Percentiles rank a stretch among this genome's conserved stretches.
These are phyloP conservation scores for Raja brachyura DNA, from an alignment of 2,113 vertebrate species.

Conservation along the genomic window DNA sequence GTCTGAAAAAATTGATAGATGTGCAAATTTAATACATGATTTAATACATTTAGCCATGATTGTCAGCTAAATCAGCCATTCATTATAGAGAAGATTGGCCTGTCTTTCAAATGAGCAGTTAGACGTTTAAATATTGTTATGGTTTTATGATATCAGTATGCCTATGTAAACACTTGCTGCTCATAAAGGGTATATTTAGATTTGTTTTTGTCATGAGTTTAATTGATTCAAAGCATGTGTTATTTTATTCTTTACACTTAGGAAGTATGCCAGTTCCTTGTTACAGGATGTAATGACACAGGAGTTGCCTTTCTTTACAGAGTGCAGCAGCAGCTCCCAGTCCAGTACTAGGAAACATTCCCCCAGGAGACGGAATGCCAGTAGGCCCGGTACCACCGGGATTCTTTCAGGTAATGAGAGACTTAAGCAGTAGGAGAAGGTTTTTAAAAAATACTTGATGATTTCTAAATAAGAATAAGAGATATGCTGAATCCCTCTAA, in stretches of 20 bases:
- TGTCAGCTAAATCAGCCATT: background rate
- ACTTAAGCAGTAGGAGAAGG: slow-evolving; percentile 52
- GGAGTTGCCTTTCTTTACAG: slow-evolving; percentile 74
- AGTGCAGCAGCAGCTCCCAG: slow-evolving; percentile 93
- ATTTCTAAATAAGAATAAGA: slow-evolving; percentile 46
- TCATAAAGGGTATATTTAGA: slow-evolving; percentile 27
- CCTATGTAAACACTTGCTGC: slow-evolving; percentile 1
- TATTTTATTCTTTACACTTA: slow-evolving; percentile 32
- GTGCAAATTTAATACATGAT: background rate
- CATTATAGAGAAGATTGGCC: slow-evolving; percentile 9
- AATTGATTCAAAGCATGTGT: slow-evolving; percentile 27
- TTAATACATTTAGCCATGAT: background rate
- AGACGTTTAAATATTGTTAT: slow-evolving; percentile 7
- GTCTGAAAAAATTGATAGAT: background rate
- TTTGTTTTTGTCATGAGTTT: slow-evolving; percentile 35
- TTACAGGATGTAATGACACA: slow-evolving; percentile 57
- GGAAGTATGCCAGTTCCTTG: slow-evolving; percentile 25
- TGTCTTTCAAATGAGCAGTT: slow-evolving; percentile 28
- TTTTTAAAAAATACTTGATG: slow-evolving; percentile 42
- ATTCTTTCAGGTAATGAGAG: slow-evolving; percentile 90
- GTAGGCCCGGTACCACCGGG: slow-evolving; percentile 92
- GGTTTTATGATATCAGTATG: background rate
- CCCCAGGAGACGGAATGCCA: slow-evolving; percentile 95
- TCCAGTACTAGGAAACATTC: slow-evolving; percentile 89
- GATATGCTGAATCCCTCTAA: slow-evolving; percentile 44